Evolutionary conservation across 1,140 invertebrate genomes (phyloP).

Genomic region (Trichonephila clavipes): DNA sequence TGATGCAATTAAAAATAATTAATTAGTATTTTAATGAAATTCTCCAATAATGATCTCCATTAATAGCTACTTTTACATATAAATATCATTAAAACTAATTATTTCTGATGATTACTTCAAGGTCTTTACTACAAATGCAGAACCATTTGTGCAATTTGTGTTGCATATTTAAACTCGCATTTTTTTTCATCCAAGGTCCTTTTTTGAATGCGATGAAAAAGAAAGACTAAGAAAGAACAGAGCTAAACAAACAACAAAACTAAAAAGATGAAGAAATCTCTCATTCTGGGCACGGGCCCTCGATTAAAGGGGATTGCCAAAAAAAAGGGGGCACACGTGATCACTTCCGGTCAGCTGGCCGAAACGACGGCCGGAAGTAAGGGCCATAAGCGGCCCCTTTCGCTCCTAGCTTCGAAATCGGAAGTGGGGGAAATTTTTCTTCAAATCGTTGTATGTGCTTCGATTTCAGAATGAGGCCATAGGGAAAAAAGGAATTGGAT

Average conservation of each 20-base stretch:
- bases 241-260: neutral
- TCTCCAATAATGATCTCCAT: no score
- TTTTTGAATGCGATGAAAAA: neutral
- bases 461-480: slow-evolving; percentile 35
- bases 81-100: no score
- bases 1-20: no score
- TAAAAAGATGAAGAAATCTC: neutral
- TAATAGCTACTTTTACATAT: no score
- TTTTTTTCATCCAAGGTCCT: neutral
- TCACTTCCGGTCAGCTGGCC: slow-evolving; percentile 61
- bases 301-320: slow-evolving; percentile 67
- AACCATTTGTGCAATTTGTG: no score
- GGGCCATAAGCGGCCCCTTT: slow-evolving; percentile 44
- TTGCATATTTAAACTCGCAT: no score
- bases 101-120: no score
- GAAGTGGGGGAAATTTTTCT: slow-evolving; percentile 61
- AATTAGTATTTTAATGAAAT: no score
- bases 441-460: slow-evolving; percentile 56
- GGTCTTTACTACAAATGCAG: no score
- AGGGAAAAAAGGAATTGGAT: slow-evolving; percentile 44
- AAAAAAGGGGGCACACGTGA: slow-evolving; percentile 43
- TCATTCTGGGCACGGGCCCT: slow-evolving; percentile 33
- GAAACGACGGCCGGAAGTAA: slow-evolving; percentile 51
- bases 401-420: slow-evolving; percentile 27
- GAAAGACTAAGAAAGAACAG: neutral